Base-by-base conservation (phyloP, 2,888 invertebrate species). In the Oligia strigilis region DNA sequence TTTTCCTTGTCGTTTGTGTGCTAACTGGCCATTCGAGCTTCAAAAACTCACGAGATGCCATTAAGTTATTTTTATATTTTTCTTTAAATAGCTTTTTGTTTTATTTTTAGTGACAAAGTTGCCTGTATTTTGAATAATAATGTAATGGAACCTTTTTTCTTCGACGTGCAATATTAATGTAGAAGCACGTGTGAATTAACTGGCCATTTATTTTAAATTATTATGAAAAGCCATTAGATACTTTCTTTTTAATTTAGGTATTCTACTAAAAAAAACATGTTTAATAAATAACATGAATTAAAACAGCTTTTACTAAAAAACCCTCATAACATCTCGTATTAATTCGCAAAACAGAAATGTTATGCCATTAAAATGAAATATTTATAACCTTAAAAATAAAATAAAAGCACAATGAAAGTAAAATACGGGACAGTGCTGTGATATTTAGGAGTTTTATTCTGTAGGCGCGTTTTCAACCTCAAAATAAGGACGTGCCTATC, bases 291-390 rank as follows among this genome's bases (percentile, higher is more conserved):
- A 29, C 36, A 14, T n/a, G 9, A 11, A 36, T 4, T 36, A 65
- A 43, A 77, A 66, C n/a, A 58, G 79, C 40, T 36, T 46, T 64
- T 52, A 46, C 29, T 58, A 0, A 19, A 14, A 73, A 62, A 6
- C 9, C 29, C 4, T 46, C 49, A 17, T 19, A 72, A 29, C 0
- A 14, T n/a, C 1, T 23, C 55, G 6, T 46, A 46, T n/a, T 76
- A 52, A 66, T 72, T 58, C 23, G n/a, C 6, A 19, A 43, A 73
- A 55, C 55, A 49, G 11, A n/a, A 52, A 75, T n/a, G 9, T 74
- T 17, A 62, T 49, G 17, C 36, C 52, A 64, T 81, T 80, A 40
- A 43, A 46, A 43, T 80, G 4, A 69, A 74, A 69, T 69, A 69
- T 80, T 81, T 36, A 2, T 52, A 4, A 52, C 52, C n/a, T n/a